phyloP scores from a whole-genome alignment of 2,888 invertebrate genomes.

The Spicauda simplicius region DNA sequence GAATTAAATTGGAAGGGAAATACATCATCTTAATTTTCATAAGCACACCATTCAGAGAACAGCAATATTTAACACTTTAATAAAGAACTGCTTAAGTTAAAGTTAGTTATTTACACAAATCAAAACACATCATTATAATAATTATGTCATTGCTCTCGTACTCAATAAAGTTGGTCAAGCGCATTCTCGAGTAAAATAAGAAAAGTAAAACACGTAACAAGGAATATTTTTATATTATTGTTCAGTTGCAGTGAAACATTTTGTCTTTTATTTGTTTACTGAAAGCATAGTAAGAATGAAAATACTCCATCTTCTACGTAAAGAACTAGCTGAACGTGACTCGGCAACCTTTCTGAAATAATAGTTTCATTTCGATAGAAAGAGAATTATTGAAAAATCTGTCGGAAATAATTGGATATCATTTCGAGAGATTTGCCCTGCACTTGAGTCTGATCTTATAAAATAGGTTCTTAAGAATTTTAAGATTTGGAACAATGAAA shows the following conservation, averaged over 20 bases:
- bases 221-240: background rate
- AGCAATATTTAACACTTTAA: no score
- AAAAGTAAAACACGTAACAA: background rate
- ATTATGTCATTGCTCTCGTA: no score
- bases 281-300: constrained; percentile 7
- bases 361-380: constrained; percentile 27
- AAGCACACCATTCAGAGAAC: no score
- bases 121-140: no score
- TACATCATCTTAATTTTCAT: no score
- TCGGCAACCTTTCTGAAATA: constrained; percentile 25
- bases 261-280: constrained; percentile 21
- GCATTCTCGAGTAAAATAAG: background rate
- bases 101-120: no score
- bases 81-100: no score
- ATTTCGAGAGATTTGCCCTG: constrained; percentile 31
- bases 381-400: constrained; percentile 34
- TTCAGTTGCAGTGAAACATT: background rate
- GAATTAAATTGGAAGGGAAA: no score
- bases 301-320: constrained; percentile 23
- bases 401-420: constrained; percentile 36
- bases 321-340: constrained; percentile 30
- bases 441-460: constrained; percentile 6
- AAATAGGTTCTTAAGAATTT: no score
- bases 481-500: no score
- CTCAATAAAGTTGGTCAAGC: background rate